These are phyloP conservation scores for Acleris holmiana DNA, from an alignment of 2,888 invertebrate species.

Conservation along the genomic window DNA sequence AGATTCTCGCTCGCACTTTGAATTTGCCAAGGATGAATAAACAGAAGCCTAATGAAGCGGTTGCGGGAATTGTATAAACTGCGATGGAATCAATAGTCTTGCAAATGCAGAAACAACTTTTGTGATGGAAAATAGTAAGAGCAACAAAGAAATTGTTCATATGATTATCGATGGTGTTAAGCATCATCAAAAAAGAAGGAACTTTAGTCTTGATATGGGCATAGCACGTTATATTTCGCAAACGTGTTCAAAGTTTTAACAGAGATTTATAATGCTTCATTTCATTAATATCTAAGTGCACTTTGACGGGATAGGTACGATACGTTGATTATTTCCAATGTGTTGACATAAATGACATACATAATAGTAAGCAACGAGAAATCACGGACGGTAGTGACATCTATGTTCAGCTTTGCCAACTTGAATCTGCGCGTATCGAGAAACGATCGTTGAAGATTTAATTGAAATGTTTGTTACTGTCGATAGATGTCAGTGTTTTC, in stretches of 20 bases:
- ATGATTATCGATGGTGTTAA: background rate
- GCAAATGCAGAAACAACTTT: background rate
- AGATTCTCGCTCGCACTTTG: background rate
- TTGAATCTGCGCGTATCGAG: conserved; percentile 17
- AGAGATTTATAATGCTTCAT: background rate
- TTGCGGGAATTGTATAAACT: background rate
- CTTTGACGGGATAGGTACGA: background rate
- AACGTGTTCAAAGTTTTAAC: background rate
- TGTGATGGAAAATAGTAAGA: conserved; percentile 7
- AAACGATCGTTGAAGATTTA: conserved; percentile 27
- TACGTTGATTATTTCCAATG: background rate
- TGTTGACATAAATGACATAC: background rate
- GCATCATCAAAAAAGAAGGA: background rate
- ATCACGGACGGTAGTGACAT: conserved; percentile 19
- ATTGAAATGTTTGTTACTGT: conserved; percentile 25
- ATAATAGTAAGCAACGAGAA: conserved; percentile 3
- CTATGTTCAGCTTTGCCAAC: conserved; percentile 27
- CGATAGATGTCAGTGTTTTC: conserved; percentile 29
- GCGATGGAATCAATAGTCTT: background rate
- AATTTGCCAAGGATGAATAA: background rate
- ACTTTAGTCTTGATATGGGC: background rate
- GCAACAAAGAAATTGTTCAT: background rate
- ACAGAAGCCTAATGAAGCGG: conserved; percentile 1
- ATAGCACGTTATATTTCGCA: background rate
- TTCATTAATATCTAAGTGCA: background rate